Evolutionary conservation across 2,797 vertebrate genomes (phyloP), one percentile per base, ranked within the genome.

Genomic region (Takifugu rubripes): DNA sequence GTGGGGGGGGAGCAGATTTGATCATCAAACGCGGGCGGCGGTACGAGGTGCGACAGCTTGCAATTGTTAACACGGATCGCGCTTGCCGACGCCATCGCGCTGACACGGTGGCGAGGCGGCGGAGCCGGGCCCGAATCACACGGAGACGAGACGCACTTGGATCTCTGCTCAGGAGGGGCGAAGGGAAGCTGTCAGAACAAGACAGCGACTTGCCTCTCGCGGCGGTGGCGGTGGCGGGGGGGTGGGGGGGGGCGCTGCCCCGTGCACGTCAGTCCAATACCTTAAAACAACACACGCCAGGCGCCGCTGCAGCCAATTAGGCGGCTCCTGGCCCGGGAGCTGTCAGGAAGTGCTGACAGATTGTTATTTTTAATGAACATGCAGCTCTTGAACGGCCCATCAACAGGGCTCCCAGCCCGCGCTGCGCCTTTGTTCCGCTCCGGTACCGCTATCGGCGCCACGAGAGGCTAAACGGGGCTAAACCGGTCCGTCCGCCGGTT

Each of bases 311-410:
- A 89, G 89, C 89, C 91, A 92, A 91, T 92, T 92, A 91, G 87
- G 85, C 88, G 70, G 84, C 85, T 88, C 87, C 86, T 91, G 91
- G 90, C 89, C 90, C 73, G 12, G 76, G 54, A 77, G 87, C 87
- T 88, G 89, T 91, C 90, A 88, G 85, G 80, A 86, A 84, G 88
- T 88, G 88, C 89, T 91, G 91, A 90, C 90, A 91, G 91, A 91
- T 88, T 90, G 88, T 90, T 91, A 88, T 90, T 90, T 91, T 90
- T 92, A 91, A 91, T 91, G 90, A 91, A 89, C 89, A 90, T 90
- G 88, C 83, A 81, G 84, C 84, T 87, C 88, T 87, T 91, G 88
- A 92, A 91, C 87, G 78, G 81, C 80, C 89, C 85, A 91, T 91
- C 89, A 91, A 91, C 89, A 89, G 86, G 84, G 89, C 84, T 89